Evolutionary conservation across 1,140 invertebrate genomes (phyloP), one percentile per base, ranked within the genome.

Genomic region (Meteorus sp.): DNA sequence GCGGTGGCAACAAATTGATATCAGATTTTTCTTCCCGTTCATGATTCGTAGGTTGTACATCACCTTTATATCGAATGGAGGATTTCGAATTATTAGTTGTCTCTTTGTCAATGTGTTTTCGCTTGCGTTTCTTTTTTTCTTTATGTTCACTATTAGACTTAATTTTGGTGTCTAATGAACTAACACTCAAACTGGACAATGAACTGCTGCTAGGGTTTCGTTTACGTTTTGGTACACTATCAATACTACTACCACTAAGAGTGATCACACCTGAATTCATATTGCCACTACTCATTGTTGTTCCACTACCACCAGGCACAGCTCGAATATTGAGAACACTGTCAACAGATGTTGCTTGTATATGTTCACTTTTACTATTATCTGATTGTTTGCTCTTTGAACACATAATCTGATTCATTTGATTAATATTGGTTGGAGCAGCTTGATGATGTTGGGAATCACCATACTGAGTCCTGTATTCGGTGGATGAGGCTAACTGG

Each of bases 41-140:
- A 59, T 86, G 85, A 68, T 84, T 87, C 17, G 86, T 88, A 13
- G 84, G 84, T 35, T 85, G 85, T 66, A 83, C 71, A 59, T 81
- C 79, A 63, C 57, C 72, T 37, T 81, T 72, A 70, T 77, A 75
- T 62, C 70, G 77, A 9, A 71, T 70, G 15, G 73, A 71, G 5
- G 72, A 66, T 58, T 74, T 76, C 7, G 67, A 37, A 1, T 65
- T 54, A 15, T 64, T 22, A 2, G 55, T 20, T 2, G 55, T 47
- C 1, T 71, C 74, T 33, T 61, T 62, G 17, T 75, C 68, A 2
- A 60, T 60, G n/a, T 75, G 70, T 51, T 72, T 74, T 51, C 71
- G 60, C 57, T 76, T 78, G 7, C 63, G 64, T 33, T 73, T 75
- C 31, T 68, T 76, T 39, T 72, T 77, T 39, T 78, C 73, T 47